Conservation (phyloP, 2,113 vertebrate genomes). For the Nothocercus julius region DNA sequence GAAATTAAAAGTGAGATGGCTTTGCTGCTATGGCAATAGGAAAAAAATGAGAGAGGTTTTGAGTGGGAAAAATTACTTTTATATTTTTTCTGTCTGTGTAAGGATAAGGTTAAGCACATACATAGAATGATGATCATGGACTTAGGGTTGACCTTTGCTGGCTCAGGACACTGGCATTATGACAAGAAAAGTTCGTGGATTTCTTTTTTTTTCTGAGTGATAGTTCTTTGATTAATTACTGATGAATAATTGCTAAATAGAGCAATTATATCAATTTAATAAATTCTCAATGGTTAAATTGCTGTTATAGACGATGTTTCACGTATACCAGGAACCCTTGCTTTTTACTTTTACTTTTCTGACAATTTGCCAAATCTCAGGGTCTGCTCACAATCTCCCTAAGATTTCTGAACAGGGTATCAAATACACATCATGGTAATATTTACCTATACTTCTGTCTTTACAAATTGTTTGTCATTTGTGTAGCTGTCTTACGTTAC, state of each 20-base stretch:
- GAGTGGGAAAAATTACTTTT: background rate
- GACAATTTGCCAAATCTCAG: background rate
- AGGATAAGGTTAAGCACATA: background rate
- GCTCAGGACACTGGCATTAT: background rate
- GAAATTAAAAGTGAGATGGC: background rate
- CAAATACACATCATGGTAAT: background rate
- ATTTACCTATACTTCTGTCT: background rate
- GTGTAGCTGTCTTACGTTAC: background rate
- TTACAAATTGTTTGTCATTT: background rate
- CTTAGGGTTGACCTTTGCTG: background rate
- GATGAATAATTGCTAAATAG: background rate
- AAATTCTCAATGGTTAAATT: background rate
- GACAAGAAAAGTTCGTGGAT: background rate
- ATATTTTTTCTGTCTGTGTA: background rate
- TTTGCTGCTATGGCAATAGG: background rate
- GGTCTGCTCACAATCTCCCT: background rate
- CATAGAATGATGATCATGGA: background rate
- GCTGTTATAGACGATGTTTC: background rate
- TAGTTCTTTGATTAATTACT: background rate
- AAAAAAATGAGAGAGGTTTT: background rate
- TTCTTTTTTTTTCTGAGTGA: background rate
- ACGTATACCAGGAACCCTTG: background rate
- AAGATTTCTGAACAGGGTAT: background rate
- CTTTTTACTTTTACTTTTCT: background rate
- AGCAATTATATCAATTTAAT: background rate